Conservation (phyloP, 2,113 vertebrate genomes). For the Platysternon megacephalum region DNA sequence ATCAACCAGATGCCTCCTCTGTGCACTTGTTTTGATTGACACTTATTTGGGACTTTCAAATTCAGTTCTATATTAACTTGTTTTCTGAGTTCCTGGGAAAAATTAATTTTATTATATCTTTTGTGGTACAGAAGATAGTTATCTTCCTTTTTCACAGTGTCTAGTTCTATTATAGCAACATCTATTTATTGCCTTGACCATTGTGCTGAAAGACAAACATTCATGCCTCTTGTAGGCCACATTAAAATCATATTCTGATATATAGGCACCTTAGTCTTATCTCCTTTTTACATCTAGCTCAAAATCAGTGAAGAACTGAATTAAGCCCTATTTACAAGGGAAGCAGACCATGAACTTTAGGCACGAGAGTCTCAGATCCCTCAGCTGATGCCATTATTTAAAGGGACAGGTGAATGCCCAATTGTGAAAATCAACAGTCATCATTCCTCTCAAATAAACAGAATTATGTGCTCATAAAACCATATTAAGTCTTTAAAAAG, state of each 20-base stretch:
- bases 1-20: not conserved
- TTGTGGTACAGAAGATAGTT: not conserved
- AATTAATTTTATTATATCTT: not conserved
- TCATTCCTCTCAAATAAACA: not conserved
- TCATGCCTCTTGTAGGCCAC: not conserved
- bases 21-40: not conserved
- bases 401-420: rapidly evolving
- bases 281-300: not conserved
- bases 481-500: not conserved
- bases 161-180: not conserved
- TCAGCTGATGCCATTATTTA: not conserved
- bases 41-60: not conserved
- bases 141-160: not conserved
- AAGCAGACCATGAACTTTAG: not conserved
- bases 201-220: not conserved
- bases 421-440: not conserved
- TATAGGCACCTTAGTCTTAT: rapidly evolving
- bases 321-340: not conserved
- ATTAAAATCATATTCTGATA: not conserved
- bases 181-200: not conserved
- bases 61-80: not conserved
- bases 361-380: not conserved
- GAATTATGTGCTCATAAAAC: not conserved
- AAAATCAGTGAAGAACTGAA: not conserved
- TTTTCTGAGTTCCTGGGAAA: not conserved